phyloP scores from a whole-genome alignment of 2,888 invertebrate genomes.

The Ceriagrion tenellum region DNA sequence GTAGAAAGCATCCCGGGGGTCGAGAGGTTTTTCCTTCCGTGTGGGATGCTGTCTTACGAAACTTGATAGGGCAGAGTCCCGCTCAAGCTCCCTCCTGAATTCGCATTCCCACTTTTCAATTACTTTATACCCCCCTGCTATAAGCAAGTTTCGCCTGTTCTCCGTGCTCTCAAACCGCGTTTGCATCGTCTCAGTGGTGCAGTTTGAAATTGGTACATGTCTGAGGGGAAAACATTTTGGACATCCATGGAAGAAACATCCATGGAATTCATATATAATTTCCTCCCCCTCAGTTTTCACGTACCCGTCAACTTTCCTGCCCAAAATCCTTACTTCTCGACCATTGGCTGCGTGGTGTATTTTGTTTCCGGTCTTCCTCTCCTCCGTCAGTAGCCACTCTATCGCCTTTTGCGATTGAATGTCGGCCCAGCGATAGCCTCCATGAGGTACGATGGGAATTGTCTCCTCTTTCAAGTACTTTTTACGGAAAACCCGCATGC shows the following conservation, averaged over 20 bases:
- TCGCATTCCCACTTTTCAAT: slow-evolving; percentile 71
- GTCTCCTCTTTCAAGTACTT: slow-evolving; percentile 57
- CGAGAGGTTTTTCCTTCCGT: slow-evolving; percentile 69
- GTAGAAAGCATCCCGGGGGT: slow-evolving; percentile 72
- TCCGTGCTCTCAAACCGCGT: neutral
- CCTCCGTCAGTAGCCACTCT: slow-evolving; percentile 68
- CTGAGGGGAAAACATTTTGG: neutral
- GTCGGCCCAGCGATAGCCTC: slow-evolving; percentile 60
- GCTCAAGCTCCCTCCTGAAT: slow-evolving; percentile 69
- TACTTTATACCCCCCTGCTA: neutral
- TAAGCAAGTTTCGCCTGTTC: neutral
- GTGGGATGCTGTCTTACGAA: too few species aligned
- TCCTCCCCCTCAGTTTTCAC: neutral
- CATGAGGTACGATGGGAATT: neutral
- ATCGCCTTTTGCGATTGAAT: slow-evolving; percentile 70
- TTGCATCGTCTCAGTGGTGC: neutral
- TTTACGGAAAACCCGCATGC: too few species aligned
- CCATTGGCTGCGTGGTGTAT: slow-evolving; percentile 36
- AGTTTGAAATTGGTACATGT: neutral
- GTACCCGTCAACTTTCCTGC: neutral
- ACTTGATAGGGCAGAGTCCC: neutral
- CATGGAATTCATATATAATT: neutral
- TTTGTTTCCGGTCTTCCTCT: neutral
- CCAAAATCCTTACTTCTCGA: neutral
- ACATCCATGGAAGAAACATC: slow-evolving; percentile 36